Evolutionary conservation across 2,888 invertebrate genomes (phyloP).

Genomic region (Eilema caniola): DNA sequence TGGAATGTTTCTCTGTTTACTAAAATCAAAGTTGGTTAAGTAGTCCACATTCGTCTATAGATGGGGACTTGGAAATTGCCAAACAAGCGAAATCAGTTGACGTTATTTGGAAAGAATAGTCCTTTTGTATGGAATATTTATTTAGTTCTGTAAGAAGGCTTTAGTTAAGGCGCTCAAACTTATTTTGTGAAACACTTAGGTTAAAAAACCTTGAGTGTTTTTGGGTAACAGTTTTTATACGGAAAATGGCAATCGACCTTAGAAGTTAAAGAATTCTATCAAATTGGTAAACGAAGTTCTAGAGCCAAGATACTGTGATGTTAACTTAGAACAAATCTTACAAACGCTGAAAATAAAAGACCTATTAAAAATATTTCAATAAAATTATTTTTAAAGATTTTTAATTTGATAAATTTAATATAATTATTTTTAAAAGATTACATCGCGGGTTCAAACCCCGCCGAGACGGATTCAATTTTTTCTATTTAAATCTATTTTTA

Average conservation of each 20-base stretch:
- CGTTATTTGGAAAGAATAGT: conserved; percentile 28
- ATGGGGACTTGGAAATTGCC: conserved; percentile 40
- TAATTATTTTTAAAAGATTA: no score
- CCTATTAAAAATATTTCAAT: no score
- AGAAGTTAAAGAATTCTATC: neutral
- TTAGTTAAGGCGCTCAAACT: conserved; percentile 25
- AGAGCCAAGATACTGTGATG: no score
- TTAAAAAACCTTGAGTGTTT: conserved; percentile 12
- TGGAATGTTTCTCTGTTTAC: conserved; percentile 50
- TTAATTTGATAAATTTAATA: no score
- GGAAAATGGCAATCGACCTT: neutral
- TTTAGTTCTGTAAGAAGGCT: conserved; percentile 33
- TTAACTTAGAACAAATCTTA: no score
- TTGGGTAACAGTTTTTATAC: neutral
- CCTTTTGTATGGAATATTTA: conserved; percentile 47
- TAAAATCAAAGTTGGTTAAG: conserved; percentile 56
- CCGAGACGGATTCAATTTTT: no score
- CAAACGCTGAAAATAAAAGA: no score
- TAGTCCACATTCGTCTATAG: conserved; percentile 41
- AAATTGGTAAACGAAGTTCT: neutral
- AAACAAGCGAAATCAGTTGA: conserved; percentile 40
- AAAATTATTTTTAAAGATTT: no score
- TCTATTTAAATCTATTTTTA: no score
- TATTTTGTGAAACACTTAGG: conserved; percentile 23
- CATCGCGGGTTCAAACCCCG: no score